A percentile compares a stretch with the other conserved stretches of the same genome.
Evolutionary conservation across 1,140 invertebrate species (phyloP).

Genomic region (Papilio machaon): DNA sequence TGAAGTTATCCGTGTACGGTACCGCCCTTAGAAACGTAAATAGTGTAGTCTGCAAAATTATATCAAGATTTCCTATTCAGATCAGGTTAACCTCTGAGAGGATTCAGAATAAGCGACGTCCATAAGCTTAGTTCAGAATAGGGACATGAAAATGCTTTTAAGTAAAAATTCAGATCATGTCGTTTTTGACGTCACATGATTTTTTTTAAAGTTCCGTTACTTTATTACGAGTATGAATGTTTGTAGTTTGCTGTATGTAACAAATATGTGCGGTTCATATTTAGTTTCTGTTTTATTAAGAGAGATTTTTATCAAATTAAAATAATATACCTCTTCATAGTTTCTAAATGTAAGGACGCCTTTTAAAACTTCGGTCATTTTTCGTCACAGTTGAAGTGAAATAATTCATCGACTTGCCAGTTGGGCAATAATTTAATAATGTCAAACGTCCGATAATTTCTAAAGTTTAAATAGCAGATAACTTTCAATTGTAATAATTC

Average conservation of each 20-base stretch:
- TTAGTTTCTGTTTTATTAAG: not conserved
- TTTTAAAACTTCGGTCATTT: not conserved
- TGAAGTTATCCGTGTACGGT: not conserved
- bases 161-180: slow-evolving; percentile 1
- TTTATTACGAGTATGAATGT: not conserved
- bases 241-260: not conserved
- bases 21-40: too few species aligned
- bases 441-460: not conserved
- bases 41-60: not conserved
- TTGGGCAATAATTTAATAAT: not conserved
- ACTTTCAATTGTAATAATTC: not conserved
- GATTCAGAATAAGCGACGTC: not conserved
- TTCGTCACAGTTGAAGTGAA: not conserved
- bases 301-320: not conserved
- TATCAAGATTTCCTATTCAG: not conserved
- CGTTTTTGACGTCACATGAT: not conserved
- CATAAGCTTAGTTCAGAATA: too few species aligned
- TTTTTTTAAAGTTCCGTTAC: not conserved
- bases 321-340: not conserved
- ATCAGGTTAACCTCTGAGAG: not conserved
- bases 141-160: slow-evolving; percentile 9
- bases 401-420: not conserved
- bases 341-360: not conserved
- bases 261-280: not conserved
- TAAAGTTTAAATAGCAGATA: slow-evolving; percentile 1